Percentiles rank a stretch among this genome's conserved stretches.
phyloP scores from a whole-genome alignment of 2,888 invertebrate species.

The Spatulosminthurus flaviceps region DNA sequence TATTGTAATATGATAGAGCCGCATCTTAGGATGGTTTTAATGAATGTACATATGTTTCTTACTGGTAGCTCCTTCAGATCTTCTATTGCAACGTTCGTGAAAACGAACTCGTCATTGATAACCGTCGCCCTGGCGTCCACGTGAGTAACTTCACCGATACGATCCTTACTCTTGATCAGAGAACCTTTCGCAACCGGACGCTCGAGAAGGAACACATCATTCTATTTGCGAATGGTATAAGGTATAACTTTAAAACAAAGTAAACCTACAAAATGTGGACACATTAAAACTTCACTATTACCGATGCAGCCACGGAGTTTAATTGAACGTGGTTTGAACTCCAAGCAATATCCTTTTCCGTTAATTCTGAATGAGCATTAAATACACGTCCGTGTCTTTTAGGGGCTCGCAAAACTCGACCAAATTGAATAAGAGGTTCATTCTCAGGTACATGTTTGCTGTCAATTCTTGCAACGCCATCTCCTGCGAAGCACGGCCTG shows the following conservation, averaged over 20 bases:
- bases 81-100: not conserved
- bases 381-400: not conserved
- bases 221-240: not conserved
- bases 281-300: not conserved
- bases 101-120: not conserved
- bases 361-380: constrained; percentile 1
- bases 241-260: not conserved
- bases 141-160: not conserved
- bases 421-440: not conserved
- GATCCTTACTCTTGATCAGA: not conserved
- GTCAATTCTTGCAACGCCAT: not conserved
- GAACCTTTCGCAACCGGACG: not conserved
- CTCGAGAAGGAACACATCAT: not conserved
- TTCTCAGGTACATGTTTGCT: not conserved
- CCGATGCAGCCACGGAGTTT: not conserved
- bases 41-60: not conserved
- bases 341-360: constrained; percentile 13
- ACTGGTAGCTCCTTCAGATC: not conserved
- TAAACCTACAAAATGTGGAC: not conserved
- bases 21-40: too few relatives aligned
- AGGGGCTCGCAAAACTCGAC: not conserved
- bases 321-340: not conserved
- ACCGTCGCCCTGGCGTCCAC: not conserved
- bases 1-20: too few relatives aligned
- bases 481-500: not conserved